Percentiles rank a stretch among this genome's conserved stretches.
Conservation (phyloP, 1,140 invertebrate genomes). For the Procambarus virginalis region DNA sequence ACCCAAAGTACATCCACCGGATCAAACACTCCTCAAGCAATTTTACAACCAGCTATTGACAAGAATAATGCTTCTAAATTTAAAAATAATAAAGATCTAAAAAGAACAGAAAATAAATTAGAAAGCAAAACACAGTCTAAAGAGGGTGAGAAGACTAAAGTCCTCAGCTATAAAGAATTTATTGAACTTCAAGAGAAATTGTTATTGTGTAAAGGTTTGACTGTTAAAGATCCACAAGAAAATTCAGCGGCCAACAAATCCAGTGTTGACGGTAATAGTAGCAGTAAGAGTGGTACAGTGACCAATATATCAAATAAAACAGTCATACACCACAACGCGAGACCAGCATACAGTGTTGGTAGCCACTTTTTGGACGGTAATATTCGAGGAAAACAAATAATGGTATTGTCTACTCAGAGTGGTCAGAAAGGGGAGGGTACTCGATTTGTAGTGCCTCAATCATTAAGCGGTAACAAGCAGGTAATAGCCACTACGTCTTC, state of each 20-base stretch:
- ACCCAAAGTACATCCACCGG: background rate
- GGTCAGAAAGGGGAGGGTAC: slow-evolving; percentile 20
- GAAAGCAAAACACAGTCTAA: slow-evolving; percentile 33
- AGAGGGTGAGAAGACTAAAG: slow-evolving; percentile 50
- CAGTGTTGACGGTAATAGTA: background rate
- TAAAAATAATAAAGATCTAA: background rate
- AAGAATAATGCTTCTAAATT: slow-evolving; percentile 18
- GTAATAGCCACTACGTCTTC: slow-evolving; percentile 8
- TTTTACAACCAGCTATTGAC: background rate
- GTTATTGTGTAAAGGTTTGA: slow-evolving; percentile 44
- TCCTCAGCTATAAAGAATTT: slow-evolving; percentile 60
- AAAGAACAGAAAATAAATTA: background rate
- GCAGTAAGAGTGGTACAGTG: slow-evolving; percentile 8
- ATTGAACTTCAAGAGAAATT: slow-evolving; percentile 60
- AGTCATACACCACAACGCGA: background rate
- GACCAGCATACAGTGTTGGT: background rate
- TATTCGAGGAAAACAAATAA: slow-evolving; percentile 31
- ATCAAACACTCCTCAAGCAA: background rate
- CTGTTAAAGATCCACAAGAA: slow-evolving; percentile 30
- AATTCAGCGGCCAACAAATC: background rate
- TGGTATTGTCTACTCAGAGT: slow-evolving; percentile 27
- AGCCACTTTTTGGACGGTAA: background rate
- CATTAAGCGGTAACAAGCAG: slow-evolving; percentile 19
- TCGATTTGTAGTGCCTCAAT: slow-evolving; percentile 28
- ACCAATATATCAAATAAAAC: slow-evolving; percentile 12